Evolutionary conservation across 2,888 invertebrate genomes (phyloP), one percentile per base, ranked within the genome.

Genomic region (Cantharis flavilabris): DNA sequence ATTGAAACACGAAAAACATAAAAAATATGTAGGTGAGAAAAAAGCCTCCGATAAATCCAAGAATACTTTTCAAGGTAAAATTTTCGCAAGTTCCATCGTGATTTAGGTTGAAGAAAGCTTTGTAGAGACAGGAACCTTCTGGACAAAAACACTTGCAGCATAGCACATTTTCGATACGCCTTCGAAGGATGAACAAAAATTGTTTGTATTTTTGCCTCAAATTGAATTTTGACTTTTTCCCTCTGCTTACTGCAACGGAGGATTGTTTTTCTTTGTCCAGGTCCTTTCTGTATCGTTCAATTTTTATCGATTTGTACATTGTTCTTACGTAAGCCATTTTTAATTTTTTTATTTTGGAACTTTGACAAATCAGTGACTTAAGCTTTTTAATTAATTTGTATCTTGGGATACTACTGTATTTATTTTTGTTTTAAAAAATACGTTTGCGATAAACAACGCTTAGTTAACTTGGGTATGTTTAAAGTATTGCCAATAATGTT

Each of bases 21-120:
- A 93, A 93, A 83, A 93, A 91, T 62, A 93, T 86, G 83, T 93
- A 93, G 0, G 93, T 93, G 69, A 94, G 85, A 11, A 92, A 80
- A 69, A 93, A 90, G 0, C 94, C 94, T 18, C 92, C 90, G 1
- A 92, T 79, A 81, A 94, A 94, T 1, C 94, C 94, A 13, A 92
- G 82, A 0, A 92, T 79, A 83, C 93, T 93, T 84, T 93, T 94
- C 16, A 92, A 73, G 3, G 92, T 86, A 79, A 91, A 92, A 86
- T 94, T 93, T 81, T 90, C 90, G 73, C 90, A 88, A 82, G 93
- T 89, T 83, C 93, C 88, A 84, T 91, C 86, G 84, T 90, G 84
- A 85, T 89, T 83, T 83, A 91, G 9, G 84, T 91, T 84, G 71
- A 86, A 87, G 11, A 84, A 85, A 65, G 87, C 87, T 78, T 84